Evolutionary conservation across 2,113 vertebrate species (phyloP).

Genomic region (Oxygymnocypris stewartii): DNA sequence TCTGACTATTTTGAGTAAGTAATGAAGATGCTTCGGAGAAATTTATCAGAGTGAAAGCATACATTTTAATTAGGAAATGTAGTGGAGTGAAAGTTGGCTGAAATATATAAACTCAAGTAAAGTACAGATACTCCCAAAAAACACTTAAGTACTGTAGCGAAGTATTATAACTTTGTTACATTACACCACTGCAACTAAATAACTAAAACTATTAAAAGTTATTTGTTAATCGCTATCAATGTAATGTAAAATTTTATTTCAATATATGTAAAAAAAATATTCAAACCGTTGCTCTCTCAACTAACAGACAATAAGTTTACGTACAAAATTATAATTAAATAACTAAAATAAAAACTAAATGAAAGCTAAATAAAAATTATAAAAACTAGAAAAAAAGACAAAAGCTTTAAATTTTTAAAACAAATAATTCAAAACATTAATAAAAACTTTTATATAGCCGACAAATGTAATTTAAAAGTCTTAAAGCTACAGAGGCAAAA

Average conservation of each 20-base stretch:
- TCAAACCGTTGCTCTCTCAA: neutral
- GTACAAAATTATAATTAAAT: neutral
- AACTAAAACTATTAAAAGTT: neutral
- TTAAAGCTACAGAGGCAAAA: neutral
- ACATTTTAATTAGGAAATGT: no score
- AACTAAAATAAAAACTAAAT: neutral
- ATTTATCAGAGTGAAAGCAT: no score
- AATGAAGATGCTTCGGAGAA: no score
- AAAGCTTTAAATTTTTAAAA: neutral
- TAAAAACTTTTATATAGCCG: neutral
- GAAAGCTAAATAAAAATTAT: neutral
- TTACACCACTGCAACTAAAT: neutral
- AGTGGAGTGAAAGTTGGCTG: no score
- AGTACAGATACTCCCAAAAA: no score
- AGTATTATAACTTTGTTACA: no score
- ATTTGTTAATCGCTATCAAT: neutral
- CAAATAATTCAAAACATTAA: neutral
- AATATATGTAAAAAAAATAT: neutral
- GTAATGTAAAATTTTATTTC: neutral
- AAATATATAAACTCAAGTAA: no score
- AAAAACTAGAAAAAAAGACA: neutral
- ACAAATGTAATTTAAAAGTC: neutral
- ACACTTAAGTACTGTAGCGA: no score
- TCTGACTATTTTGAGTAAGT: no score
- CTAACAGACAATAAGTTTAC: neutral